A percentile compares a stretch with the other conserved stretches of the same genome.
Conservation (phyloP, 2,888 invertebrate genomes). For the Drosophila cognata region DNA sequence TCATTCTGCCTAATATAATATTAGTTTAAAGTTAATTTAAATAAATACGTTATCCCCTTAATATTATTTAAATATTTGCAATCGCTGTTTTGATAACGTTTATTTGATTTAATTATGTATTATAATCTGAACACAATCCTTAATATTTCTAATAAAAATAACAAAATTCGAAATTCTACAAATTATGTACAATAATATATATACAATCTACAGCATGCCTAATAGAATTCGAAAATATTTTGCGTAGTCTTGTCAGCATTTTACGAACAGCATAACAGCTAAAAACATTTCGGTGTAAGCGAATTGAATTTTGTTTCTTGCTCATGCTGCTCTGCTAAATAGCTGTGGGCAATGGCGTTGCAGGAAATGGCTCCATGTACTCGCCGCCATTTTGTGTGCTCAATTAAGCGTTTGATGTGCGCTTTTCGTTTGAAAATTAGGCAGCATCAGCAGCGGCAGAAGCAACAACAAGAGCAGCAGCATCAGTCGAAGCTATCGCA, state of each 20-base stretch:
- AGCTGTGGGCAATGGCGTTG: slow-evolving; percentile 38
- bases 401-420: slow-evolving; percentile 67
- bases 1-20: not conserved
- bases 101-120: not conserved
- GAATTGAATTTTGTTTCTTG: not conserved
- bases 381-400: slow-evolving; percentile 57
- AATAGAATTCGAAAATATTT: not conserved
- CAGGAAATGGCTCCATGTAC: slow-evolving; percentile 48
- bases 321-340: slow-evolving; percentile 23
- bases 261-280: not conserved
- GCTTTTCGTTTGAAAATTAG: slow-evolving; percentile 57
- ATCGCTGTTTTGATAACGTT: not conserved
- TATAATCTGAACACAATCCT: not conserved
- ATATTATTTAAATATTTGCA: not conserved
- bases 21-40: not conserved
- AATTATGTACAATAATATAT: not conserved
- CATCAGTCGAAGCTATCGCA: not conserved
- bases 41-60: not conserved
- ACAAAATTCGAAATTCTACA: too few species aligned
- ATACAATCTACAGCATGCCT: not conserved
- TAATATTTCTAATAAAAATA: not conserved
- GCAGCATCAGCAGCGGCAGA: not conserved
- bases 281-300: slow-evolving; percentile 28
- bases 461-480: not conserved
- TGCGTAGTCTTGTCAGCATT: not conserved